Conservation (phyloP, 2,797 vertebrate species). For the Acomys russatus region DNA sequence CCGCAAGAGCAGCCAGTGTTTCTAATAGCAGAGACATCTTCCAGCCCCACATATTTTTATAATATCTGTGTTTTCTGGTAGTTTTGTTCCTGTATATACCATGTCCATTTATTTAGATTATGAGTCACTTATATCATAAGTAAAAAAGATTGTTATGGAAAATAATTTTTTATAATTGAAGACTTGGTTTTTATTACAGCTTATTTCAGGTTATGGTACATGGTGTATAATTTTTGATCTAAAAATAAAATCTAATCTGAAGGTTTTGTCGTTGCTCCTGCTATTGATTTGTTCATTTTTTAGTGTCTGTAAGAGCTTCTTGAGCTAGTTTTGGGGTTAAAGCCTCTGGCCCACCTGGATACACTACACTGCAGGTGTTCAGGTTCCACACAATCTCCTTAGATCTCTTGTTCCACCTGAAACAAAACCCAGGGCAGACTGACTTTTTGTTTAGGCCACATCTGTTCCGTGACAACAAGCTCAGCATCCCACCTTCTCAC, state of each 20-base stretch:
- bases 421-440: slow-evolving; percentile 46
- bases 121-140: not conserved
- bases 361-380: not conserved
- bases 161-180: slow-evolving; percentile 9
- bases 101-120: not conserved
- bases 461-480: slow-evolving; percentile 63
- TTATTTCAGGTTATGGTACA: not conserved
- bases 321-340: slow-evolving; percentile 56
- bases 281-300: not conserved
- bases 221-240: not conserved
- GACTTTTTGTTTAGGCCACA: slow-evolving; percentile 40
- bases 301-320: slow-evolving; percentile 10
- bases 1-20: not conserved
- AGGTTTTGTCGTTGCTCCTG: not conserved
- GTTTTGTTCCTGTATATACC: not conserved
- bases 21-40: not conserved
- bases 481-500: slow-evolving; percentile 57
- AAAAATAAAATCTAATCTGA: slow-evolving; percentile 25
- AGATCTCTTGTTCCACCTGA: not conserved
- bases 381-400: not conserved
- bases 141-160: not conserved
- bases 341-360: slow-evolving; percentile 29
- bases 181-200: not conserved
- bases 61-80: not conserved
- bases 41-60: not conserved